These are phyloP conservation scores for Crenichthys baileyi DNA, from an alignment of 2,797 vertebrate genomes.

Conservation along the genomic window DNA sequence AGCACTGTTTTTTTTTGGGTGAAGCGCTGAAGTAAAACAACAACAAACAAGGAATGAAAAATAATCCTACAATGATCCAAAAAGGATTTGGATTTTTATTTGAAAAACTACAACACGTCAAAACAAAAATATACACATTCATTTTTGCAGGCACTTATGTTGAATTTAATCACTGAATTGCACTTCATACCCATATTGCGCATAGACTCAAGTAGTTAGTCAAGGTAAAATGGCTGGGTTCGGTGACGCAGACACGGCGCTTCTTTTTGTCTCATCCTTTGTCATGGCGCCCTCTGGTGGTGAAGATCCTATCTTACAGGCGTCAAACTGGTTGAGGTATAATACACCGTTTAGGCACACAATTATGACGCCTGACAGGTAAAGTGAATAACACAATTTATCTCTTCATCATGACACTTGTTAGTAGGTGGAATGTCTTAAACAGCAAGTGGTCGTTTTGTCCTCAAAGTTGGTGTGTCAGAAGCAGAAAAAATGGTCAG, in stretches of 20 bases:
- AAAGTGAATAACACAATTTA: not conserved
- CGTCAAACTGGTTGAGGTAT: not conserved
- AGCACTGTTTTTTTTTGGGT: not conserved
- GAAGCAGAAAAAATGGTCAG: not conserved
- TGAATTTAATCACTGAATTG: not conserved
- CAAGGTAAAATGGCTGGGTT: not conserved
- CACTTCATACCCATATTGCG: not conserved
- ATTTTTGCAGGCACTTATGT: not conserved
- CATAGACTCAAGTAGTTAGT: not conserved
- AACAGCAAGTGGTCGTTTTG: not conserved
- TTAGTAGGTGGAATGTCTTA: not conserved
- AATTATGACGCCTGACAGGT: not conserved
- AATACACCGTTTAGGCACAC: not conserved
- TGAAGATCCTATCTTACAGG: slow-evolving; percentile 2
- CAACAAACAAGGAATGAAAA: not conserved
- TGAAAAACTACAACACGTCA: not conserved
- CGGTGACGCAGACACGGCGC: not conserved
- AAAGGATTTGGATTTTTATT: not conserved
- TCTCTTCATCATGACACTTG: not conserved
- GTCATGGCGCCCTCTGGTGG: slow-evolving; percentile 52
- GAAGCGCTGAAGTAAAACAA: not conserved
- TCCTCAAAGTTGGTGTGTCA: not conserved
- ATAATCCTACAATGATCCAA: not conserved
- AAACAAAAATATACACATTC: not conserved
- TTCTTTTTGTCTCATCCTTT: not conserved